Evolutionary conservation across 2,797 vertebrate genomes (phyloP), one percentile per base, ranked within the genome.

Genomic region (Coccyzus lansbergi): DNA sequence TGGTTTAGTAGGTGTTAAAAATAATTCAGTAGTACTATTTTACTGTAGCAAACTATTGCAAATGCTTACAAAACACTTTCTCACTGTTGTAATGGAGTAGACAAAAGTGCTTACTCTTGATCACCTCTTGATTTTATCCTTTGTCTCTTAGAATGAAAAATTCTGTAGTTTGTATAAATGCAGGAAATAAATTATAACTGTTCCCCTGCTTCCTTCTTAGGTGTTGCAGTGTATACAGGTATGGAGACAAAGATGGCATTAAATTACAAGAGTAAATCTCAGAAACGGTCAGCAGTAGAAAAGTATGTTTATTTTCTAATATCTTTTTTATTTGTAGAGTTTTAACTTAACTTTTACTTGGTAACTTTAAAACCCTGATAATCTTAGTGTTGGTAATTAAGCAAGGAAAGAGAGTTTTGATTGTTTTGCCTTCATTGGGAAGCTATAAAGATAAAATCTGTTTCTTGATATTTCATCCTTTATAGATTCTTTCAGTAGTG

Each of bases 191-290:
- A 59, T 4, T 80, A 33, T 92, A 71, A 84, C 79, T 93, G 46
- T 92, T 20, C 25, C 33, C 25, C 13, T 5, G 38, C 9, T 88
- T 92, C 76, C 65, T 83, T 94, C 97, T 34, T 97, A 99, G 99
- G 99, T 97, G 99, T 99, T 96, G 99, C 99, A 12, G 98, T 99
- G 81, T 99, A 99, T 95, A 99, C 99, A 5, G 99, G 99, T 93
- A 99, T 99, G 99, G 99, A 99, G 97, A 99, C 99, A 89, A 99
- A 99, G 97, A 99, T 99, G 99, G 99, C 99, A 65, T 98, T 99
- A 95, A 99, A 99, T 98, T 99, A 99, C 85, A 99, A 99, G 97
- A 99, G 99, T 98, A 99, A 99, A 97, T 99, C 99, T 86, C 99
- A 99, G 98, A 99, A 99, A 96, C 98, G 99, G 93, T 99, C 99